Base-by-base conservation (phyloP, 2,113 vertebrate species). In the Centropus bengalensis region DNA sequence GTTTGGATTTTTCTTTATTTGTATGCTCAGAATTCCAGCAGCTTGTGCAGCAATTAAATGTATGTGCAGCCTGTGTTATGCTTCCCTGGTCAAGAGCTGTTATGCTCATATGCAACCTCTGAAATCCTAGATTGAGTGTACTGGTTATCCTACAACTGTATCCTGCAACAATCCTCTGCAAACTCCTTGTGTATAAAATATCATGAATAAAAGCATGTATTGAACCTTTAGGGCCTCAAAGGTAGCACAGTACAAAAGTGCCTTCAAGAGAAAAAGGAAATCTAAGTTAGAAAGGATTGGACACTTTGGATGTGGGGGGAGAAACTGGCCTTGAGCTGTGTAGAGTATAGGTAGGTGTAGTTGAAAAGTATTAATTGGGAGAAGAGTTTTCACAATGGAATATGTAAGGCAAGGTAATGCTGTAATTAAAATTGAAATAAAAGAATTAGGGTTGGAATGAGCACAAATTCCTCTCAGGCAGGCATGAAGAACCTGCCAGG, bases 281-380 rank as follows among this genome's bases (percentile, higher is more conserved):
- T 54, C 4, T 19, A 52, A 44, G 60, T 42, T 32, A 10, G 8
- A 27, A 67, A 2, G 22, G 5, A 74, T 15, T 69, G 11, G 30
- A 2, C 8, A 74, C 2, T 19, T 38, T 69, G 6, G 64, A 10
- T 1, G 1, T 30, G 13, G 5, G 24, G 7, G 3, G 18, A 68
- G 44, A 71, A 63, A 20, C 11, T 47, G 51, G 5, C 17, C 59
- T 88, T 74, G 45, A 94, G 13, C 22, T 70, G 36, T 21, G 8
- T 21, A 60, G 64, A 73, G 32, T 42, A 18, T 4, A 22, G 20
- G 6, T 28, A 23, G 24, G 13, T 24, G 12, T 28, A 70, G 10
- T 4, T 64, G 15, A 14, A 89, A 69, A 62, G 10, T 26, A 87
- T 60, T 36, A 36, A 15, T 9, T 56, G 22, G 6, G 74, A 11